phyloP scores from a whole-genome alignment of 2,113 vertebrate species.

The Anhinga anhinga region DNA sequence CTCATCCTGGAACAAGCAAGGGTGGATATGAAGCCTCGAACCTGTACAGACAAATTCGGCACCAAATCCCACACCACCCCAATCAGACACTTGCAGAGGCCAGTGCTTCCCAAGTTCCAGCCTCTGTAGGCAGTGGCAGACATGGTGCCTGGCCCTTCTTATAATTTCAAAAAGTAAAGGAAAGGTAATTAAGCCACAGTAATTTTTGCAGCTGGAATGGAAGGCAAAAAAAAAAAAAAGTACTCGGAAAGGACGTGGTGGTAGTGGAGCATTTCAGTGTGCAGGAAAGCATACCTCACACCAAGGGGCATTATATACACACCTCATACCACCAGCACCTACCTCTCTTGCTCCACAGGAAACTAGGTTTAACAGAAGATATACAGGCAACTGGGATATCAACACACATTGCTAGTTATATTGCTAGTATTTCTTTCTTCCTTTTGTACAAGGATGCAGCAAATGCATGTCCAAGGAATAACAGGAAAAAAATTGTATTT shows the following conservation, averaged over 20 bases:
- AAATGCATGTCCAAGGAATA: background rate
- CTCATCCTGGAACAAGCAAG: background rate
- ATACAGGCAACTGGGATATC: accelerated
- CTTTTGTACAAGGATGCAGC: background rate
- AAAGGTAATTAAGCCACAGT: background rate
- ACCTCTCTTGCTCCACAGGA: background rate
- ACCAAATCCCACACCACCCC: background rate
- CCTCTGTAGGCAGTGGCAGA: background rate
- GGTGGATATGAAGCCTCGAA: background rate
- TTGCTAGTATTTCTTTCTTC: background rate
- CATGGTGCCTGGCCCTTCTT: background rate
- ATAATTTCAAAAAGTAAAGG: background rate
- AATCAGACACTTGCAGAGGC: background rate
- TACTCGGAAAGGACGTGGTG: background rate
- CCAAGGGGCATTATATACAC: background rate
- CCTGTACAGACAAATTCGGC: background rate
- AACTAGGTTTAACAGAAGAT: background rate
- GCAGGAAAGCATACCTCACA: background rate
- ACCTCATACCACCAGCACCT: background rate
- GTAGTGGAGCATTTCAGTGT: background rate
- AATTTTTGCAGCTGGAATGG: background rate
- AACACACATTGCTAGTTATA: background rate
- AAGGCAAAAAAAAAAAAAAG: background rate
- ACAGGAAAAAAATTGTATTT: background rate
- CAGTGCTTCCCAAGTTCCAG: background rate